Evolutionary conservation across 2,113 vertebrate genomes (phyloP).

Genomic region (Sorex fumeus): DNA sequence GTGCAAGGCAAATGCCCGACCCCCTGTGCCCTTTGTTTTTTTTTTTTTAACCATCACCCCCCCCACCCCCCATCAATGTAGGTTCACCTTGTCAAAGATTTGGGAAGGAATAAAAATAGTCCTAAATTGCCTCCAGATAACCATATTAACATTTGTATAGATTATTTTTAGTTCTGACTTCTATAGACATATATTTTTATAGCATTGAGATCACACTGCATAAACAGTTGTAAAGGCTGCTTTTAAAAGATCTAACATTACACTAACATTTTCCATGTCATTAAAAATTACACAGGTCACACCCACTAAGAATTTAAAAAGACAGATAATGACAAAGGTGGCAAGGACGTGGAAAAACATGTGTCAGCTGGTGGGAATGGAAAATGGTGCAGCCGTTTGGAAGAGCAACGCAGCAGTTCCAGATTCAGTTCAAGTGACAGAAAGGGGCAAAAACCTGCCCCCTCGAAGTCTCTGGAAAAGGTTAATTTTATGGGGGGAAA

Average conservation of each 20-base stretch:
- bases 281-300: conserved; percentile 17
- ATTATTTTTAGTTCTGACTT: conserved; percentile 39
- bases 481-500: no score
- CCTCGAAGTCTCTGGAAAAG: no score
- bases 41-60: no score
- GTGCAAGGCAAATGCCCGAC: no score
- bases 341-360: background rate
- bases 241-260: conserved; percentile 14
- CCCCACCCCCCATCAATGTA: no score
- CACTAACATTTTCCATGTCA: background rate
- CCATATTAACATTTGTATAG: conserved; percentile 29
- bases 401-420: background rate
- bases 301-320: background rate
- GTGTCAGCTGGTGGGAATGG: background rate
- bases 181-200: background rate
- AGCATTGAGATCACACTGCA: background rate
- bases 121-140: background rate
- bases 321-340: background rate
- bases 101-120: conserved; percentile 3
- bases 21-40: no score
- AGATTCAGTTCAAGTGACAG: background rate
- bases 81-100: conserved; percentile 19
- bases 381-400: background rate
- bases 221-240: conserved; percentile 31
- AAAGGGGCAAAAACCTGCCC: no score